These are phyloP conservation scores for Rachycentron canadum DNA, from an alignment of 2,797 vertebrate genomes.

Conservation along the genomic window DNA sequence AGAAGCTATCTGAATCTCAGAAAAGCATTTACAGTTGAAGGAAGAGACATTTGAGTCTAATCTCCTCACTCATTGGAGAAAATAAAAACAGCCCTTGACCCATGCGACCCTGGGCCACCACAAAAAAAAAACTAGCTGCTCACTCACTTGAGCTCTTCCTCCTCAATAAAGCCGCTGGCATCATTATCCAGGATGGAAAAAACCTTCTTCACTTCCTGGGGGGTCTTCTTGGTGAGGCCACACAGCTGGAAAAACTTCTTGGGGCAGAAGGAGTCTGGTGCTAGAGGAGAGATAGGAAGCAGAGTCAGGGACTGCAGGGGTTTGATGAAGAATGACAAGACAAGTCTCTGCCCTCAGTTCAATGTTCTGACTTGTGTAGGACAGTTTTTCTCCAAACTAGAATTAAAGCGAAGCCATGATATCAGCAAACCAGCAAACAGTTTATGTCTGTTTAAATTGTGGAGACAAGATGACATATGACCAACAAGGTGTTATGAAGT, in stretches of 20 bases:
- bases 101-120: background rate
- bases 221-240: slow-evolving; percentile 92
- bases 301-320: background rate
- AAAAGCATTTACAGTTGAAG: background rate
- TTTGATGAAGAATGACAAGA: background rate
- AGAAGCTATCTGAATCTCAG: background rate
- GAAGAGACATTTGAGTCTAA: background rate
- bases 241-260: slow-evolving; percentile 97
- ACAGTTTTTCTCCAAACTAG: background rate
- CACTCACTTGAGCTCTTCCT: slow-evolving; percentile 94
- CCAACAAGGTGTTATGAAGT: slow-evolving; percentile 18
- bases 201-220: slow-evolving; percentile 91
- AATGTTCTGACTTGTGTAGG: background rate
- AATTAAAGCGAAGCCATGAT: slow-evolving; percentile 2
- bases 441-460: slow-evolving; percentile 6
- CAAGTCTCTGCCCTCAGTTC: background rate
- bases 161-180: slow-evolving; percentile 93
- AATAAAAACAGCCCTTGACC: background rate
- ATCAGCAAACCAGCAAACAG: slow-evolving; percentile 7
- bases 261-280: slow-evolving; percentile 93
- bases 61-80: background rate
- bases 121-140: background rate
- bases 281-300: slow-evolving; percentile 75
- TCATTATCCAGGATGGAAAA: slow-evolving; percentile 94
- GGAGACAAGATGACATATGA: slow-evolving; percentile 2